Evolutionary conservation across 2,797 vertebrate genomes (phyloP).

Genomic region (Sarcophilus harrisii): DNA sequence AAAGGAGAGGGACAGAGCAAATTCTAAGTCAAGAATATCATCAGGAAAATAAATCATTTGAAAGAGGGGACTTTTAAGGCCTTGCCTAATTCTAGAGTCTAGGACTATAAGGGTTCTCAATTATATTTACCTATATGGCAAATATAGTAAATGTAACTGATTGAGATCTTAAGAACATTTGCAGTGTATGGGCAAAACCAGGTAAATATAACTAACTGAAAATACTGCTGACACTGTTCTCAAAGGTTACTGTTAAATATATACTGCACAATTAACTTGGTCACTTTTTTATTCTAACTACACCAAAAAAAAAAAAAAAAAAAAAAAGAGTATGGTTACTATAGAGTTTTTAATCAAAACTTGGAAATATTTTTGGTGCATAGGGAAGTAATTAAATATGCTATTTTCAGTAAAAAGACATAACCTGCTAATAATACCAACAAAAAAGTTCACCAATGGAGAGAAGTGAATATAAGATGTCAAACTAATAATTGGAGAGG

Average conservation of each 20-base stretch:
- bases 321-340: background rate
- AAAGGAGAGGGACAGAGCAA: background rate
- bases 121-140: background rate
- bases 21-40: background rate
- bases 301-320: background rate
- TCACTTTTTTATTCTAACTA: background rate
- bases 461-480: background rate
- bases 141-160: too few relatives aligned
- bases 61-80: background rate
- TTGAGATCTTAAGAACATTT: background rate
- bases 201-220: background rate
- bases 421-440: background rate
- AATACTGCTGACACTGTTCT: background rate
- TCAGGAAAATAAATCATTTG: background rate
- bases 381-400: background rate
- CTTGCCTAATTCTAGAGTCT: background rate
- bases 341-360: background rate
- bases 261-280: background rate
- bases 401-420: constrained; percentile 1
- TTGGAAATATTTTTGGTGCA: constrained; percentile 5
- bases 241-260: background rate
- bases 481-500: background rate
- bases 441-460: background rate
- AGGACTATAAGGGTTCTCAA: background rate
- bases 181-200: background rate